Conservation (phyloP, 2,113 vertebrate species). For the Choloepus hoffmanni region DNA sequence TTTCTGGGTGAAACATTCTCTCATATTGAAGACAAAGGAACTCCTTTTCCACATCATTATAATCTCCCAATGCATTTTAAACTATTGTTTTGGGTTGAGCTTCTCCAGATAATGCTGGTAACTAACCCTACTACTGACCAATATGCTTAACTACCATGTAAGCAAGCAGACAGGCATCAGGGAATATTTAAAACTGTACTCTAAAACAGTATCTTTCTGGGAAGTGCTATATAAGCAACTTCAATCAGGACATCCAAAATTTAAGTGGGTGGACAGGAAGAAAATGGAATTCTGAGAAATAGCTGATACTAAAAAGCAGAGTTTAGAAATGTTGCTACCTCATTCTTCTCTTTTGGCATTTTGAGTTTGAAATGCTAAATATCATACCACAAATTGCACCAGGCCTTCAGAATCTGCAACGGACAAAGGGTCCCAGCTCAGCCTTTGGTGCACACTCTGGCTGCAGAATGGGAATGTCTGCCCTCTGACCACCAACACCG, state of each 20-base stretch:
- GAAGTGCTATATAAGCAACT: neutral
- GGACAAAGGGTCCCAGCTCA: neutral
- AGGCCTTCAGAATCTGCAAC: neutral
- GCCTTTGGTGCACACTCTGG: fast-evolving
- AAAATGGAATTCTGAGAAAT: neutral
- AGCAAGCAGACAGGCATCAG: too few relatives aligned
- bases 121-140: fast-evolving
- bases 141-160: neutral
- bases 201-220: neutral
- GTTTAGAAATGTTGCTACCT: neutral
- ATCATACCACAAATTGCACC: fast-evolving
- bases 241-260: neutral
- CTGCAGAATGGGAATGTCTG: neutral
- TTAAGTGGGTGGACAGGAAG: neutral
- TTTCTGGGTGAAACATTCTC: neutral
- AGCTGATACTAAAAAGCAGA: neutral
- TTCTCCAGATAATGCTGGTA: neutral
- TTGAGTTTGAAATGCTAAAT: neutral
- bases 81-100: neutral
- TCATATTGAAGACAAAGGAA: fast-evolving
- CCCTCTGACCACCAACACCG: fast-evolving
- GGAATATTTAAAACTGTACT: fast-evolving
- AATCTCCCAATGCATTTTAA: too few relatives aligned
- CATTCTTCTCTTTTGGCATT: neutral
- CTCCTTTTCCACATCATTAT: neutral